Base-by-base conservation (phyloP, 2,113 vertebrate species). In the Pachyramphus minor region DNA sequence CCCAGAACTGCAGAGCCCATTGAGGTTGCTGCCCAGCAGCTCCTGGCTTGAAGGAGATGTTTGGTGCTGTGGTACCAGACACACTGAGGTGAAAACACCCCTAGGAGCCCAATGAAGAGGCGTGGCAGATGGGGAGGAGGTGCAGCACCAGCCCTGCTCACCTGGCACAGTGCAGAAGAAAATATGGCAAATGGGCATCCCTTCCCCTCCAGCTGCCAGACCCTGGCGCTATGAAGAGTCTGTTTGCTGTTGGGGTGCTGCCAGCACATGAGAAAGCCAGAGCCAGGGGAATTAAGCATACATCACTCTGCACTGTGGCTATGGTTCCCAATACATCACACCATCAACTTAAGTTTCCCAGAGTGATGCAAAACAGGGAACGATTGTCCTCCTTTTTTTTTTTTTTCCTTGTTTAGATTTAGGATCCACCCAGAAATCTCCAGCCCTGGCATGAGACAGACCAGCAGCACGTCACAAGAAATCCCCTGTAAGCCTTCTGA, bases 381-480 rank as follows among this genome's bases (percentile, higher is more conserved):
- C 19, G 10, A 67, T 4, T 69, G 31, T 21, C 35, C 25, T 52
- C 6, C 2, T 10, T 41, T 41, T 23, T 37, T 33, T 12, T 5
- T 37, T 37, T 13, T 5, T 33, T 20, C 5, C 6, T 5, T 33
- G 74, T 78, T 85, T 17, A 44, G 21, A 31, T 71, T 89, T 81
- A 94, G 6, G 5, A 87, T 62, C 42, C 16, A 2, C 69, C 8
- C 55, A 62, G 64, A 91, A 91, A 84, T 77, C 66, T 87, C 62
- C 75, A 88, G 67, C 23, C 53, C n/a, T 77, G 64, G 86, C 62
- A 74, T 3, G 8, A 89, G 50, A 75, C 44, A 71, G 47, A 81
- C 53, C 60, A 92, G 50, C 58, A 64, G 37, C 63, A 86, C 59
- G 52, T 88, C 93, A 96, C 68, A 79, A 96, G 96, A 96, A 94